Evolutionary conservation across 2,797 vertebrate genomes (phyloP).

Genomic region (Schizopygopsis pylzovi): DNA sequence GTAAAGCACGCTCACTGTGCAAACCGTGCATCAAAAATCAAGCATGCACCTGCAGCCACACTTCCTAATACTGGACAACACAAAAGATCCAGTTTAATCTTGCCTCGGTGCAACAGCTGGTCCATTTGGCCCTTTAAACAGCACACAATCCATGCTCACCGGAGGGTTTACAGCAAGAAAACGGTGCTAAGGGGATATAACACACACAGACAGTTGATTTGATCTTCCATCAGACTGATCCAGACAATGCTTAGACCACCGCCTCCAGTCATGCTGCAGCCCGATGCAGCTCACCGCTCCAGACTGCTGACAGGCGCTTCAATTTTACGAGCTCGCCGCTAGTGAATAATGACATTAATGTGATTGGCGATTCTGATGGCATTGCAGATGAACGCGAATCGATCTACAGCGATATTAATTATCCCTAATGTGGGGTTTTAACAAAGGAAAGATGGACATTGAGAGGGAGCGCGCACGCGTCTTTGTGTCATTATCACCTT

Average conservation of each 20-base stretch:
- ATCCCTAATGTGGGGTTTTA: conserved; percentile 48
- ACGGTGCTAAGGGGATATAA: conserved; percentile 23
- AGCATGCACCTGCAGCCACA: conserved; percentile 58
- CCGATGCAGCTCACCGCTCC: conserved; percentile 10
- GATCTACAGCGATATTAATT: neutral
- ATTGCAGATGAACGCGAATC: conserved; percentile 41
- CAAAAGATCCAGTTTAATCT: conserved; percentile 41
- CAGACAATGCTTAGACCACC: conserved; percentile 58
- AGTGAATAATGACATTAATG: conserved; percentile 19
- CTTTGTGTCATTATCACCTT: conserved; percentile 67
- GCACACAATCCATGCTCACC: conserved; percentile 64
- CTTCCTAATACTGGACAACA: conserved; percentile 6
- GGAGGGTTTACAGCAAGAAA: conserved; percentile 48
- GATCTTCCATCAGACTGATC: conserved; percentile 25
- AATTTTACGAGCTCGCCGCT: conserved; percentile 38
- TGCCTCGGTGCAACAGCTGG: conserved; percentile 57
- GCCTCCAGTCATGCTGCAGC: conserved; percentile 49
- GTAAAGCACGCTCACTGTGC: neutral
- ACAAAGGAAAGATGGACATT: conserved; percentile 63
- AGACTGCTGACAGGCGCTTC: conserved; percentile 17
- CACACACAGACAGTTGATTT: conserved; percentile 58
- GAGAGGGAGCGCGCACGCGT: conserved; percentile 55
- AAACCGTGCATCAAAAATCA: conserved; percentile 51
- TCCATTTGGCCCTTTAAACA: conserved; percentile 66
- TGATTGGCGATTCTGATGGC: conserved; percentile 8